These are phyloP conservation scores for Axinella damicornis DNA, from an alignment of 37 sponge, comb jelly and placozoan species.

Conservation along the genomic window DNA sequence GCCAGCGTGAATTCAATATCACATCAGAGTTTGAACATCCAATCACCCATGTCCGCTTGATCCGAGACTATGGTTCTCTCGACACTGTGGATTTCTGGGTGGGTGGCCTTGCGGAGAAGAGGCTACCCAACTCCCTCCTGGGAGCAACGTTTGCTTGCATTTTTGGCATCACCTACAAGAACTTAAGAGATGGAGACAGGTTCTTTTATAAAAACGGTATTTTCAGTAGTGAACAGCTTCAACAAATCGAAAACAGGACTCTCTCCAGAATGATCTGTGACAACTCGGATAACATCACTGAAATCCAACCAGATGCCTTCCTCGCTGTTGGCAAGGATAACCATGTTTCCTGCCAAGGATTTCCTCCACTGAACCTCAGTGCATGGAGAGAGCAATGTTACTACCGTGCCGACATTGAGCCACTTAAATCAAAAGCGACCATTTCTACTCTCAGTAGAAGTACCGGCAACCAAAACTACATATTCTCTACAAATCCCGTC, in stretches of 20 bases:
- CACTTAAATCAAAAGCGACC: neutral
- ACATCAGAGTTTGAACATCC: conserved; percentile 21
- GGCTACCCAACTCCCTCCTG: conserved; percentile 58
- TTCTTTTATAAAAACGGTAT: conserved; percentile 81
- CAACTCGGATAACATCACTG: conserved; percentile 67
- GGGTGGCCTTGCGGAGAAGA: conserved; percentile 85
- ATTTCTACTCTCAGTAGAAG: neutral
- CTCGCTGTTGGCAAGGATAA: conserved; percentile 25
- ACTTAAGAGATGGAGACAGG: conserved; percentile 86
- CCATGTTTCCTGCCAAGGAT: conserved; percentile 21
- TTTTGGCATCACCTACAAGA: conserved; percentile 75
- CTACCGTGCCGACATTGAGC: neutral
- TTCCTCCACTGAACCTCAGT: conserved; percentile 38
- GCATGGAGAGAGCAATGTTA: conserved; percentile 47
- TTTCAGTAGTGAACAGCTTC: conserved; percentile 71
- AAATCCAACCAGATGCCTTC: conserved; percentile 78
- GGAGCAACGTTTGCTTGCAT: conserved; percentile 96
- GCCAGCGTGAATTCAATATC: neutral
- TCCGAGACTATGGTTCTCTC: conserved; percentile 57
- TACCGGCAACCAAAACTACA: conserved; percentile 1
- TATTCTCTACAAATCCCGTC: neutral
- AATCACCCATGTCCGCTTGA: conserved; percentile 28
- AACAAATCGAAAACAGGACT: conserved; percentile 36
- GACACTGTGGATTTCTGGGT: conserved; percentile 81
- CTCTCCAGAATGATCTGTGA: conserved; percentile 87